Evolutionary conservation across 2,888 invertebrate species (phyloP).

Genomic region (Chloroclysta siterata): DNA sequence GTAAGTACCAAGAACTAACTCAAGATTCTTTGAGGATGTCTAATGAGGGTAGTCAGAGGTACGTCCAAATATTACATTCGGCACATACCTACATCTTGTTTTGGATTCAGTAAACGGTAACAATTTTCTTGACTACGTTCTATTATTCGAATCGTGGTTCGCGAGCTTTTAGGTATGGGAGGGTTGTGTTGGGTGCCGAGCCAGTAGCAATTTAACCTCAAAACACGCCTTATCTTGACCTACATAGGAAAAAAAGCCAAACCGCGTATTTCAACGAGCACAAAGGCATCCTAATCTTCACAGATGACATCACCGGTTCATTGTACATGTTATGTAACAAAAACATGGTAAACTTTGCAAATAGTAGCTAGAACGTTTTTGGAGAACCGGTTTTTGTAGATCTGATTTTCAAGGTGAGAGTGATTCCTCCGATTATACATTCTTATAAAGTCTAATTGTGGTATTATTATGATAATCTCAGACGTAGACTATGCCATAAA

Average conservation of each 20-base stretch:
- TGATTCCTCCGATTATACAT: not conserved
- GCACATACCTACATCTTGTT: too few relatives aligned
- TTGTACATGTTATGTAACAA: constrained; percentile 46
- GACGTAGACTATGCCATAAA: too few relatives aligned
- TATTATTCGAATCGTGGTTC: too few relatives aligned
- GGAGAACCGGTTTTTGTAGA: constrained; percentile 20
- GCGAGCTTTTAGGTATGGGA: not conserved
- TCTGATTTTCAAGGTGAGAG: constrained; percentile 16
- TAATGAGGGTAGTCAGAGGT: too few relatives aligned
- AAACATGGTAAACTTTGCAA: constrained; percentile 20
- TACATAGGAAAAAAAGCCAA: constrained; percentile 18
- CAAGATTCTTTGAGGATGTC: too few relatives aligned
- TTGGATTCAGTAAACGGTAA: too few relatives aligned
- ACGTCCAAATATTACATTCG: too few relatives aligned
- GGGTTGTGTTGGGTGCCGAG: not conserved
- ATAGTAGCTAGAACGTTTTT: constrained; percentile 20
- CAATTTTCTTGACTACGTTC: too few relatives aligned
- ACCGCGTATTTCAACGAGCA: not conserved
- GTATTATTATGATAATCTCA: too few relatives aligned
- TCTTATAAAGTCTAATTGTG: too few relatives aligned
- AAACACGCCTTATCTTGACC: constrained; percentile 23
- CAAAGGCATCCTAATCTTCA: constrained; percentile 2
- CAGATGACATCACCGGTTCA: constrained; percentile 43
- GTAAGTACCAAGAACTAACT: too few relatives aligned
- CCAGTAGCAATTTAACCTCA: constrained; percentile 1